phyloP scores from a whole-genome alignment of 2,888 invertebrate genomes.

The Oxycera nigricornis region DNA sequence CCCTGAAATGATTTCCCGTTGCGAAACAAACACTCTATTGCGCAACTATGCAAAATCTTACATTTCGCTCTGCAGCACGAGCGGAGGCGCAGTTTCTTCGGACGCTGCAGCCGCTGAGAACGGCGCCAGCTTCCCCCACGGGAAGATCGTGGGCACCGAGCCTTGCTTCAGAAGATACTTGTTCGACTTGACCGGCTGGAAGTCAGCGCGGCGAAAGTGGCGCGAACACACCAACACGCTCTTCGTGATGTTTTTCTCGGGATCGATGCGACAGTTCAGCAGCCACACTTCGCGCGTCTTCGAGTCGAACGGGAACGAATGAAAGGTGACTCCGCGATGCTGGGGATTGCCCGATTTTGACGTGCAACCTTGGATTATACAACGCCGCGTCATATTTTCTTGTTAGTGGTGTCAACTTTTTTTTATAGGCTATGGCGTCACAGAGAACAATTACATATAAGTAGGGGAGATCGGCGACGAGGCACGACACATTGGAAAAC shows the following conservation, averaged over 20 bases:
- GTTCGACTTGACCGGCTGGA: conserved; percentile 72
- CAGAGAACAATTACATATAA: neutral
- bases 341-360: conserved; percentile 57
- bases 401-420: neutral
- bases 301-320: conserved; percentile 74
- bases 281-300: conserved; percentile 71
- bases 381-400: conserved; percentile 57
- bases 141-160: conserved; percentile 76
- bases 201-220: conserved; percentile 77
- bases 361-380: conserved; percentile 57
- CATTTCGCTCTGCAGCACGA: conserved; percentile 55
- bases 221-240: conserved; percentile 75
- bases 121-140: conserved; percentile 64
- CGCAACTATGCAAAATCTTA: conserved; percentile 50
- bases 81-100: conserved; percentile 55
- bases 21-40: too few relatives aligned
- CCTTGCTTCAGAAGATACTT: conserved; percentile 76
- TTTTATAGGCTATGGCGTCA: conserved; percentile 4
- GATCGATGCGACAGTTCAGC: conserved; percentile 66
- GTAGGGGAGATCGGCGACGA: neutral
- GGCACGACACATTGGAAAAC: neutral
- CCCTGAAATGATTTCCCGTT: conserved; percentile 34
- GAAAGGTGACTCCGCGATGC: conserved; percentile 75
- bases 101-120: conserved; percentile 55
- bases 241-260: conserved; percentile 65